Conservation (phyloP, 2,888 invertebrate genomes). For the Eupeodes latifasciatus region DNA sequence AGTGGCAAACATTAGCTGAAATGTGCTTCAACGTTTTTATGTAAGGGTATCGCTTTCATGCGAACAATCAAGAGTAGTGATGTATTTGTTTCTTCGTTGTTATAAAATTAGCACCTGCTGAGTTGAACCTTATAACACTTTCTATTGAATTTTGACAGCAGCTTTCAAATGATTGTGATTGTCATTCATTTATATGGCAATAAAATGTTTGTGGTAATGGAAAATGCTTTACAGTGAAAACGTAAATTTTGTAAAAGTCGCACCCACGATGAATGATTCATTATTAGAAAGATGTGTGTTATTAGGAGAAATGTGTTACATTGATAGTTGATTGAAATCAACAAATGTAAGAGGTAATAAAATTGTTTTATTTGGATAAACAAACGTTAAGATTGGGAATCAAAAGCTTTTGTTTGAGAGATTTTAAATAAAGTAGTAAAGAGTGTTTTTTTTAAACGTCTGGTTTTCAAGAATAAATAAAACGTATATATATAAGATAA, state of each 20-base stretch:
- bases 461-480: too few relatives aligned
- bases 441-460: too few relatives aligned
- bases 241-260: slow-evolving; percentile 6
- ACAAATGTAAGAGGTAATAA: not conserved
- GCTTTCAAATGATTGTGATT: not conserved
- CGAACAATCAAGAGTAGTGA: not conserved
- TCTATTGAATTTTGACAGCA: slow-evolving; percentile 53
- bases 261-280: slow-evolving; percentile 12
- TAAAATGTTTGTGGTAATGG: not conserved
- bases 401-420: not conserved
- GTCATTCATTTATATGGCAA: not conserved
- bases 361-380: not conserved
- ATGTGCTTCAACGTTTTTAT: not conserved
- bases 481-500: too few relatives aligned
- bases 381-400: not conserved
- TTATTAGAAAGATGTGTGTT: not conserved
- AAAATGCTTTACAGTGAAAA: slow-evolving; percentile 57
- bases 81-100: slow-evolving; percentile 37
- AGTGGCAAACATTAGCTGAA: slow-evolving; percentile 10
- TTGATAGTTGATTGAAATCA: not conserved
- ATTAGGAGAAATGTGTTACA: slow-evolving; percentile 1
- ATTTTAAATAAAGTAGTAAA: slow-evolving; percentile 19
- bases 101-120: slow-evolving; percentile 69
- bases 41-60: slow-evolving; percentile 2
- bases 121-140: slow-evolving; percentile 53